A percentile compares a stretch with the other conserved stretches of the same genome.
Conservation (phyloP, 2,113 vertebrate species). For the Pelmatolapia mariae region DNA sequence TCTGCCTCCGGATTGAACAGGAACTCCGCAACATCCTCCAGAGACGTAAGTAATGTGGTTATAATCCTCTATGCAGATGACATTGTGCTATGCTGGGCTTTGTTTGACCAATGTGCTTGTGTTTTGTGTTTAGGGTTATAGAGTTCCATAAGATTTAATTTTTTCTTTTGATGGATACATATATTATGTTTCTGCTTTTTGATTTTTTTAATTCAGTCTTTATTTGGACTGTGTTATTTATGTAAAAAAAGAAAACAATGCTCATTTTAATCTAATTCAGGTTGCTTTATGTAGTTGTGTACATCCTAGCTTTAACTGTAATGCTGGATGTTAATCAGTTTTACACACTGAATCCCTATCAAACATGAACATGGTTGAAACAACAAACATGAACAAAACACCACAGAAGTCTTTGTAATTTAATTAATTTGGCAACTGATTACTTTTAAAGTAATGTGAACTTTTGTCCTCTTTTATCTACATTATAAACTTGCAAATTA, state of each 20-base stretch:
- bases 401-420: neutral
- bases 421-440: neutral
- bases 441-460: neutral
- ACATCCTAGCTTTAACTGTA: neutral
- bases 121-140: neutral
- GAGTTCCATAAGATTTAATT: too few relatives aligned
- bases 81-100: neutral
- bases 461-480: neutral
- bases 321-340: neutral
- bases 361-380: neutral
- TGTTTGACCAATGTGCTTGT: neutral
- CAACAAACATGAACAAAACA: neutral
- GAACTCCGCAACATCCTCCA: conserved; percentile 83
- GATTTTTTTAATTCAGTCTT: neutral
- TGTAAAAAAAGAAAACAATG: neutral
- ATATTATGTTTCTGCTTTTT: neutral
- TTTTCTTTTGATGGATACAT: neutral
- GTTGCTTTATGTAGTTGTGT: neutral
- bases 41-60: conserved; percentile 77
- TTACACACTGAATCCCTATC: neutral
- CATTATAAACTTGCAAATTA: neutral
- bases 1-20: conserved; percentile 94
- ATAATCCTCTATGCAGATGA: neutral
- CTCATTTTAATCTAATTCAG: neutral
- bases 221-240: neutral